phyloP scores from a whole-genome alignment of 1,140 invertebrate genomes.

The Anadara kagoshimensis region DNA sequence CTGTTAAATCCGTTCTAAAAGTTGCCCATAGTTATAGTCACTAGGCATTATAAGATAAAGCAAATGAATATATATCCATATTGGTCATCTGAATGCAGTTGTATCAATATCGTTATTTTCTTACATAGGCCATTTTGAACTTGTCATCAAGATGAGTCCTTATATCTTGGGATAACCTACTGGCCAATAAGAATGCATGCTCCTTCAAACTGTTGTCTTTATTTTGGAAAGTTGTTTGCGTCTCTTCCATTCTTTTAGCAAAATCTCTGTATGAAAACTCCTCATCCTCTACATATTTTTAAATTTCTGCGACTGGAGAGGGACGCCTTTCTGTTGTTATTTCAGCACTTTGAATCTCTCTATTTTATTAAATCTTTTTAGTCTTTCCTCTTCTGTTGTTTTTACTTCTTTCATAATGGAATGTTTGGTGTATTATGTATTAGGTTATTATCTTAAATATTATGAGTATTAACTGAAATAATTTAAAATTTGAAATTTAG shows the following conservation, averaged over 20 bases:
- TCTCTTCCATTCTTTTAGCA: conserved; percentile 81
- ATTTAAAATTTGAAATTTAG: too few species aligned
- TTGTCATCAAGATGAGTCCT: conserved; percentile 90
- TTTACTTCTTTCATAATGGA: too few species aligned
- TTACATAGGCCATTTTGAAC: conserved; percentile 91
- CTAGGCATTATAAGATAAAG: conserved; percentile 92
- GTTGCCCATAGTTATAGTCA: conserved; percentile 92
- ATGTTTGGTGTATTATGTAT: too few species aligned
- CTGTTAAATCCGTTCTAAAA: conserved; percentile 87
- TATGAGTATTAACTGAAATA: too few species aligned
- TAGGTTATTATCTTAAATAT: too few species aligned
- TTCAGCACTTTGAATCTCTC: conserved; percentile 85
- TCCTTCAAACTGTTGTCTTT: conserved; percentile 95
- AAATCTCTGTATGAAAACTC: conserved; percentile 89
- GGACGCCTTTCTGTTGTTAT: conserved; percentile 47
- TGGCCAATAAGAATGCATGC: conserved; percentile 90
- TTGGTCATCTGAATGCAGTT: conserved; percentile 87
- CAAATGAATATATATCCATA: conserved; percentile 95
- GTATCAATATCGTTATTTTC: conserved; percentile 90
- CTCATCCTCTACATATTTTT: conserved; percentile 81
- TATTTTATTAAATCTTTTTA: conserved; percentile 85
- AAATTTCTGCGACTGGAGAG: conserved; percentile 58
- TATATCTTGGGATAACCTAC: conserved; percentile 89
- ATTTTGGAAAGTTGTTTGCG: conserved; percentile 87
- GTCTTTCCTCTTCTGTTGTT: conserved; percentile 83